A percentile compares a stretch with the other conserved stretches of the same genome.
Conservation (phyloP, 2,113 vertebrate genomes). For the Zootoca vivipara region DNA sequence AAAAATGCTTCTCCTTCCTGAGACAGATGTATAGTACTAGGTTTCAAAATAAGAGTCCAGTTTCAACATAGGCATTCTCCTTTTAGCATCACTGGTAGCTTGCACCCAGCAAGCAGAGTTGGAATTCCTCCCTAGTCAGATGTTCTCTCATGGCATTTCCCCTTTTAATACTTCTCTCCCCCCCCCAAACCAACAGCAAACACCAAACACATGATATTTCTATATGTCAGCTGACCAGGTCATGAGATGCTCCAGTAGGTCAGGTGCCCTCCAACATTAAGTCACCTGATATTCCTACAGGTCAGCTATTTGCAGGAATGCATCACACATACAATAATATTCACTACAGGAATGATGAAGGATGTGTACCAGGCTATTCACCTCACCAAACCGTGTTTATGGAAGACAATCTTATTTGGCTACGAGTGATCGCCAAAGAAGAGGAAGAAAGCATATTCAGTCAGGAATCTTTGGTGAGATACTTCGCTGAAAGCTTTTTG, state of each 20-base stretch:
- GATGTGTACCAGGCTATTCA: no score
- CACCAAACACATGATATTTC: background rate
- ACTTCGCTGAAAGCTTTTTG: no score
- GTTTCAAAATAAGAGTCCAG: background rate
- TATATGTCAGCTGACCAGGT: background rate
- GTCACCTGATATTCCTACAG: background rate
- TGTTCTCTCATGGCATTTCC: background rate
- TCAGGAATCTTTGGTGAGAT: no score
- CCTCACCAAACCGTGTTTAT: no score
- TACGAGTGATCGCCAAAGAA: no score
- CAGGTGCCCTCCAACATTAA: background rate
- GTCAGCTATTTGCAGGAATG: no score
- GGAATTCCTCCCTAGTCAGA: background rate
- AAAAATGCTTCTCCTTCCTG: background rate
- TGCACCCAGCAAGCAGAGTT: background rate
- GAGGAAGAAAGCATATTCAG: no score
- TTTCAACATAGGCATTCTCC: background rate
- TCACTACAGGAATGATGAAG: no score
- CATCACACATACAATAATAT: no score
- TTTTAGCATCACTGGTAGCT: background rate
- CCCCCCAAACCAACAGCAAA: background rate
- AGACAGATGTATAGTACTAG: background rate
- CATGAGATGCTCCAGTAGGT: background rate
- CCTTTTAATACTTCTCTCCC: background rate
- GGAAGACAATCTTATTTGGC: no score